Percentiles rank a stretch among this genome's conserved stretches.
These are phyloP conservation scores for Dione vanillae DNA, from an alignment of 2,888 invertebrate species.

Conservation along the genomic window DNA sequence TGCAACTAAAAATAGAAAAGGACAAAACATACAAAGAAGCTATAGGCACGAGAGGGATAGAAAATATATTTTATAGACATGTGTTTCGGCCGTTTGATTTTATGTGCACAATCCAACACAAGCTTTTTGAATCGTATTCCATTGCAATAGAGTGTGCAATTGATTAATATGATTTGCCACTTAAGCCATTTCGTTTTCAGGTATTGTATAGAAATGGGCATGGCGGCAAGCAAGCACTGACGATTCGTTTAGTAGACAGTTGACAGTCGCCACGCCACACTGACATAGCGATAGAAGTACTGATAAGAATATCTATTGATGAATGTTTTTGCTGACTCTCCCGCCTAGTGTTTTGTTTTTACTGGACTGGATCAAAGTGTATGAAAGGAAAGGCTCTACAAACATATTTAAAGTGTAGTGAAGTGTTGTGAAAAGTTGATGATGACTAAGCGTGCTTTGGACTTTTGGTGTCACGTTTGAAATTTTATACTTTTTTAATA, in stretches of 20 bases:
- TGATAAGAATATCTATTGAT: slow-evolving; percentile 79
- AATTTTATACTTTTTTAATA: slow-evolving; percentile 30
- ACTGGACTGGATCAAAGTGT: slow-evolving; percentile 40
- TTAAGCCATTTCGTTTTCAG: slow-evolving; percentile 49
- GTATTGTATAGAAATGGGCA: slow-evolving; percentile 74
- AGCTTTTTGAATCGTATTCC: slow-evolving; percentile 47
- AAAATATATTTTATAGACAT: slow-evolving; percentile 64
- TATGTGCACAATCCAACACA: slow-evolving; percentile 49
- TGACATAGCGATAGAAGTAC: slow-evolving; percentile 82
- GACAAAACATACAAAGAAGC: slow-evolving; percentile 55
- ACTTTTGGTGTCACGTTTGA: slow-evolving; percentile 44
- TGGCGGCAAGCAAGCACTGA: slow-evolving; percentile 80
- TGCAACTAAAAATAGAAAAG: slow-evolving; percentile 55
- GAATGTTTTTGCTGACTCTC: slow-evolving; percentile 71
- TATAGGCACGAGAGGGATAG: slow-evolving; percentile 60
- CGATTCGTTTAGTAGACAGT: slow-evolving; percentile 84
- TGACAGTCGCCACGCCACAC: slow-evolving; percentile 84
- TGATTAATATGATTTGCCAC: slow-evolving; percentile 40
- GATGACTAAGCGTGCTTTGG: slow-evolving; percentile 60
- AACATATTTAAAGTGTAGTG: slow-evolving; percentile 61
- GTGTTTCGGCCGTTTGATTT: slow-evolving; percentile 41
- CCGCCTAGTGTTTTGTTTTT: slow-evolving; percentile 48
- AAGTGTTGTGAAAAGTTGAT: slow-evolving; percentile 63
- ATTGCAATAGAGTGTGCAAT: slow-evolving; percentile 46
- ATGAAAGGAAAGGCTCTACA: slow-evolving; percentile 37